Evolutionary conservation across 2,113 vertebrate species (phyloP), one percentile per base, ranked within the genome.

Genomic region (Helogale parvula): DNA sequence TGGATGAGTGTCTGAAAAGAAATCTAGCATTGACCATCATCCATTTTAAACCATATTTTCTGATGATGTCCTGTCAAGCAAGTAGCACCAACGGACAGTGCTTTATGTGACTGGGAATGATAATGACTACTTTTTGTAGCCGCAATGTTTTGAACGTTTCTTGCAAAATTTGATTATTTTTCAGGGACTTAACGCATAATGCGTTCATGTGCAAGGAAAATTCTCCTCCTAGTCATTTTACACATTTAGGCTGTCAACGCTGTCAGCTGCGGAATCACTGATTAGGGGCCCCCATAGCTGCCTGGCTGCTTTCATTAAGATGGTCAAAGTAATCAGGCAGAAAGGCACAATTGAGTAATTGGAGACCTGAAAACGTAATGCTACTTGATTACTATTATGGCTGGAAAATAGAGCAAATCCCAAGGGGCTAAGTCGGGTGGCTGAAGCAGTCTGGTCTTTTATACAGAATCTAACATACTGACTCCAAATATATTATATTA

Each of bases 31-130:
- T 0, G 1, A 31, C 3, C 9, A n/a, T 4, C 13, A 3, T 45
- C 12, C 66, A 72, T 77, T 94, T 83, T 50, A 33, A 82, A 60
- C 25, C n/a, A 13, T 13, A 16, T 92, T 69, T 85, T 9, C 69
- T 69, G 79, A 89, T 72, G 23, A 54, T 79, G 85, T 60, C 7
- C 14, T 54, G 7, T 33, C 60, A 77, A 31, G 57, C 57, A 95
- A 33, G 72, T 7, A 31, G 35, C 60, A 35, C 19, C 27, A 29
- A 17, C 0, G 0, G 19, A 35, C 27, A 13, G 27, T 35, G 54
- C 35, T 94, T 86, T 38, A 66, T 95, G 45, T 87, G 38, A 93
- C 63, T 86, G 50, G 31, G 41, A 69, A 90, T 57, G 63, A 63
- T 82, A 50, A 69, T n/a, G 76, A 50, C 31, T 84, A 47, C 38